Evolutionary conservation across 2,888 invertebrate genomes (phyloP), one percentile per base, ranked within the genome.

Genomic region (Sisyra nigra): DNA sequence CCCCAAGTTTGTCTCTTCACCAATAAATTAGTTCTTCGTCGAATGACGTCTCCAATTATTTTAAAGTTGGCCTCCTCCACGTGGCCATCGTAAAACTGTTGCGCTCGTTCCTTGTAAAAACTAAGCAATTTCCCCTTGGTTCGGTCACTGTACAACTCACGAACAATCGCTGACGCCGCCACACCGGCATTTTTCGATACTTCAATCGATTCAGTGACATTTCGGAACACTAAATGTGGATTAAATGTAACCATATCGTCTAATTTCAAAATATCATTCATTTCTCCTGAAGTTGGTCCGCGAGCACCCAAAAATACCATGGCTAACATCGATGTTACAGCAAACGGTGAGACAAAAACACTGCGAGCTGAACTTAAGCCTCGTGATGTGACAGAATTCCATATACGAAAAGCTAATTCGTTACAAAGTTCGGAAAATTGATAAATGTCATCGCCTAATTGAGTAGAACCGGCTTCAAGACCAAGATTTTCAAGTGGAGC

Each of bases 241-340:
- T 89, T 91, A 54, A 91, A 89, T 0, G 86, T 85, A 0, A 86
- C 80, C 75, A 88, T 85, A 49, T 89, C 86, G 55, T 89, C 89
- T 11, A 89, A 64, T 52, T 78, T 76, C 0, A 89, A 64, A 9
- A 89, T 74, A 54, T 87, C 86, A 55, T 89, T 88, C 82, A 91
- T 86, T 68, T 88, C 86, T 0, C 84, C 86, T 0, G 89, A 88
- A 0, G 89, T 89, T 2, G 83, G 74, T 2, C 88, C 88, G 49
- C 83, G 71, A 0, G 89, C 87, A 0, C 88, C 88, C 52, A 89
- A 69, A 58, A 88, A 89, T 46, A 89, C 79, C 88, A 89, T 88
- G 0, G 87, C 85, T n/a, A 89, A 60, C 63, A 86, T 74, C 1
- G 88, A 87, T 1, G 84, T 84, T 44, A 85, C 72, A 0, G 87